phyloP scores from a whole-genome alignment of 2,888 invertebrate species.

The Acholoe squamosa region DNA sequence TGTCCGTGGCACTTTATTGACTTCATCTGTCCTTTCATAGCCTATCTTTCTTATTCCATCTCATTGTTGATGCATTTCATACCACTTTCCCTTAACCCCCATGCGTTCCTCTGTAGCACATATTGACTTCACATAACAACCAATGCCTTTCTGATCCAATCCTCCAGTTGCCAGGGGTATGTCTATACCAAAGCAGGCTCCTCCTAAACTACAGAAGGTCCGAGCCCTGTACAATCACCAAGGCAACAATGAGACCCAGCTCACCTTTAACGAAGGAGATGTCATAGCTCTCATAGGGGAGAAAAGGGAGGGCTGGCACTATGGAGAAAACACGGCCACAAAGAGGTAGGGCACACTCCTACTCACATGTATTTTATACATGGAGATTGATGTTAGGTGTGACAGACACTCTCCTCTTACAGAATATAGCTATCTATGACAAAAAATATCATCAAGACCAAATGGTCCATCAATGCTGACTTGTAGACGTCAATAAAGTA shows the following conservation, averaged over 20 bases:
- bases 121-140: no score
- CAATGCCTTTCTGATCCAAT: no score
- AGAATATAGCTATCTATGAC: neutral
- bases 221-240: conserved; percentile 94
- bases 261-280: conserved; percentile 95
- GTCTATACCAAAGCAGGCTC: conserved; percentile 70
- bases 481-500: no score
- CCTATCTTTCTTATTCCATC: no score
- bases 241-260: conserved; percentile 94
- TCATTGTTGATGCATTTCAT: no score
- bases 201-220: conserved; percentile 87
- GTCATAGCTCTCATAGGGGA: conserved; percentile 94
- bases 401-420: no score
- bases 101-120: no score
- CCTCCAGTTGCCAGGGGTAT: conserved; percentile 49
- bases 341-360: conserved; percentile 85
- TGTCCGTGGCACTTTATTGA: no score
- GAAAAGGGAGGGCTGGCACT: conserved; percentile 97
- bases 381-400: neutral
- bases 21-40: no score
- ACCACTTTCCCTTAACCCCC: no score
- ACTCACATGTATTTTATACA: neutral
- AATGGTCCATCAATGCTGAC: no score
- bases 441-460: neutral
- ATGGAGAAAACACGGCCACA: conserved; percentile 96